Conservation (phyloP, 2,797 vertebrate genomes). For the Amphiprion clarkii region DNA sequence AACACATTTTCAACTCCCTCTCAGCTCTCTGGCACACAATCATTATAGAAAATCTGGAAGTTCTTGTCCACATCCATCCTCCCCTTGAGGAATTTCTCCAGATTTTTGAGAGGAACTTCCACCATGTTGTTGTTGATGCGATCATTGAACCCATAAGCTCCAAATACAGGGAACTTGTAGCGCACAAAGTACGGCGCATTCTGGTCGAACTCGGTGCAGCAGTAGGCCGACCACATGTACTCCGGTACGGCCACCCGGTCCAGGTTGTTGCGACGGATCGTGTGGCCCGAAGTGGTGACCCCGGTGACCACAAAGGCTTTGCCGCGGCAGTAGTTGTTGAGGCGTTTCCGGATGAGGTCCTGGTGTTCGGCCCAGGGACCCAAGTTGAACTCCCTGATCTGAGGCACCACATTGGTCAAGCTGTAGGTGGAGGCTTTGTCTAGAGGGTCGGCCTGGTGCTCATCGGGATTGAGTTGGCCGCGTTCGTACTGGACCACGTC, state of each 20-base stretch:
- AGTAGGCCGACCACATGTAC: constrained; percentile 84
- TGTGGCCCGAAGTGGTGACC: constrained; percentile 80
- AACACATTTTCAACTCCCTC: constrained; percentile 8
- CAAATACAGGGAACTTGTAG: constrained; percentile 83
- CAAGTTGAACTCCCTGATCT: constrained; percentile 76
- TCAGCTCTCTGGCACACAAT: constrained; percentile 77
- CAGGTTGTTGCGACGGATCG: constrained; percentile 79
- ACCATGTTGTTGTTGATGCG: constrained; percentile 80
- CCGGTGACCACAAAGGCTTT: constrained; percentile 79
- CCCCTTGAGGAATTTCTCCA: constrained; percentile 82
- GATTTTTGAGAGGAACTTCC: constrained; percentile 80
- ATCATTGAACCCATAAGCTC: constrained; percentile 80
- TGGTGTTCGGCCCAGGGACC: constrained; percentile 78
- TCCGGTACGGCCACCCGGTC: constrained; percentile 80
- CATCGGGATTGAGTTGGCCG: constrained; percentile 78
- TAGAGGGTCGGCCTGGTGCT: constrained; percentile 78
- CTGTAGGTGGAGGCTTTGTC: constrained; percentile 84
- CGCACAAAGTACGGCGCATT: constrained; percentile 81
- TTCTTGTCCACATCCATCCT: constrained; percentile 84
- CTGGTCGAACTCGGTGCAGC: constrained; percentile 81
- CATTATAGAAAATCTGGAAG: constrained; percentile 85
- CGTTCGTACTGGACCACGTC: constrained; percentile 81
- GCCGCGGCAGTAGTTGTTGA: constrained; percentile 84
- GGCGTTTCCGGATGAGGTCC: constrained; percentile 76
- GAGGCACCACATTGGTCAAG: constrained; percentile 82